Conservation (phyloP, 1,140 invertebrate genomes). For the Bombus soroeensis region DNA sequence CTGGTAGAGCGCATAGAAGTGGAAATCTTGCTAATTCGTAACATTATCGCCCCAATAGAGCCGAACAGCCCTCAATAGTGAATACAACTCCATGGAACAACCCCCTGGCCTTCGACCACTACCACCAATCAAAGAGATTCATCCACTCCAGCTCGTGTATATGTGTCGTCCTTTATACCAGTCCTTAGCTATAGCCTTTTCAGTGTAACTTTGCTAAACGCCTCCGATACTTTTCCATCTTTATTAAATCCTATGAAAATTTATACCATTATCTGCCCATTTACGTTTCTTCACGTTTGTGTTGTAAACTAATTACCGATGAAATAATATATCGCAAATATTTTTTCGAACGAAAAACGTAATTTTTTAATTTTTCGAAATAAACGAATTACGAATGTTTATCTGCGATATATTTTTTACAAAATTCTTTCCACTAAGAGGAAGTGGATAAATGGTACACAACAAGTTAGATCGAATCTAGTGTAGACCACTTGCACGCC, state of each 20-base stretch:
- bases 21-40: constrained; percentile 80
- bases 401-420: neutral
- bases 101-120: constrained; percentile 64
- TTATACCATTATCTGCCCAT: neutral
- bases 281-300: neutral
- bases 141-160: constrained; percentile 67
- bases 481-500: constrained; percentile 70
- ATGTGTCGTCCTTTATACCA: constrained; percentile 52
- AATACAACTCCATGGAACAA: constrained; percentile 70
- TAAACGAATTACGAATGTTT: neutral
- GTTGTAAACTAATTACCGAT: neutral
- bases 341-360: neutral
- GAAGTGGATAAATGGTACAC: neutral
- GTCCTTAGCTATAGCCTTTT: constrained; percentile 57
- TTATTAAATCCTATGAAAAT: neutral
- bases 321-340: neutral
- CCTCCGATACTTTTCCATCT: neutral
- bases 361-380: neutral
- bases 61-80: constrained; percentile 74
- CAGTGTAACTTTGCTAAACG: constrained; percentile 41
- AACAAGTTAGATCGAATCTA: constrained; percentile 60
- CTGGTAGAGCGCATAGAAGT: constrained; percentile 60
- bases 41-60: constrained; percentile 80
- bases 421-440: neutral
- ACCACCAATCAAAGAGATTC: constrained; percentile 73